Percentiles rank a stretch among this genome's conserved stretches.
Conservation (phyloP, 2,888 invertebrate species). For the Notodonta dromedarius region DNA sequence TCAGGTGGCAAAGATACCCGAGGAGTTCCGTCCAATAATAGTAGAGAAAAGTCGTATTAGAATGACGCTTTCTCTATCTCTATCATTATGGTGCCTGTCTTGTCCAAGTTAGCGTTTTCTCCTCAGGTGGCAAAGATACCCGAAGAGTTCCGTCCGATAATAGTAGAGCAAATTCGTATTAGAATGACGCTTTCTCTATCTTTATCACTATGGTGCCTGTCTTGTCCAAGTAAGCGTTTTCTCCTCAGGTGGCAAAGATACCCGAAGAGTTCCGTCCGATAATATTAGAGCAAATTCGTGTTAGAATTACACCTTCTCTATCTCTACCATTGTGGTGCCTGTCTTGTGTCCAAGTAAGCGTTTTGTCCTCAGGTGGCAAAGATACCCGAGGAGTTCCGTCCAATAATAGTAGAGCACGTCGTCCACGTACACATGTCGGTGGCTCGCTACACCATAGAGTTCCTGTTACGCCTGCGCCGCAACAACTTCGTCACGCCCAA, state of each 20-base stretch:
- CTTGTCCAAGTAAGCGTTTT: background rate
- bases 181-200: no score
- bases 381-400: constrained; percentile 87
- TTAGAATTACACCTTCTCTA: no score
- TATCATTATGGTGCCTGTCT: no score
- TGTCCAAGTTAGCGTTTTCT: no score
- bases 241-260: constrained; percentile 85
- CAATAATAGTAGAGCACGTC: constrained; percentile 91
- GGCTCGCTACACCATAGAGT: constrained; percentile 88
- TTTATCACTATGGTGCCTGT: no score
- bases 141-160: constrained; percentile 33
- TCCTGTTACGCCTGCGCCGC: constrained; percentile 88
- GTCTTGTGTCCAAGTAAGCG: background rate
- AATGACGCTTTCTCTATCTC: no score
- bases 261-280: constrained; percentile 73
- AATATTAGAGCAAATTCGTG: no score
- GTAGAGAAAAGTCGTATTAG: no score
- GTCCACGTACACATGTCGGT: constrained; percentile 93
- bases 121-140: constrained; percentile 79
- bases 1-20: no score
- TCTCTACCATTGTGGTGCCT: no score
- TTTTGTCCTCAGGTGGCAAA: constrained; percentile 79
- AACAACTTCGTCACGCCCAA: constrained; percentile 96
- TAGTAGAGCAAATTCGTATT: no score
- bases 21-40: no score